Base-by-base conservation (phyloP, 2,797 vertebrate species). In the Myioborus miniatus region DNA sequence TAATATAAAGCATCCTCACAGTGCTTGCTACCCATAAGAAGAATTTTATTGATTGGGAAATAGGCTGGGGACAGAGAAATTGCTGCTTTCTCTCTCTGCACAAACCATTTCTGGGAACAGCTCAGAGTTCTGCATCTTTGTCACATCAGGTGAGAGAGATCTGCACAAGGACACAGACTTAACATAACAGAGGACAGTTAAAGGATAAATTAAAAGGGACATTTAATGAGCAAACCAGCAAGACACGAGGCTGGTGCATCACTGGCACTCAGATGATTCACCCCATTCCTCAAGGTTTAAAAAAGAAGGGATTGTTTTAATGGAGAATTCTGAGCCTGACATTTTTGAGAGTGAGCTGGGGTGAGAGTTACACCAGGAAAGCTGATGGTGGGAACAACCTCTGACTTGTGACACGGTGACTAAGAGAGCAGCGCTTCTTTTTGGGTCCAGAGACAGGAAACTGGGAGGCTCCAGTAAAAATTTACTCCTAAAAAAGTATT, bases 371-470 rank as follows among this genome's bases (percentile, higher is more conserved):
- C 30, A 22, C 26, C 18, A 12, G 49, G 36, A 63, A 63, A 63
- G 64, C 41, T 78, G 49, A 63, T 4, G 26, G 24, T 41, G 56
- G 65, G 37, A 44, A 50, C 27, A 36, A 26, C 37, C 18, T 65
- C 32, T 0, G 5, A 37, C 52, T 1, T 32, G 37, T 44, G 60
- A 65, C 0, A 1, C 2, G 9, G 46, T 6, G 30, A 23, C 39
- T 0, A 9, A 41, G 70, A 8, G 5, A 34, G 47, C 8, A 69
- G 78, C 22, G 3, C 53, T 22, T 47, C 64, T 32, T 0, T 32
- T 55, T 29, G 11, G 14, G 30, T 7, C 39, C 49, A 41, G 87
- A 56, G 27, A 89, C 7, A 3, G 43, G 65, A 39, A 68, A 60
- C 47, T 11, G 59, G 37, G 60, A 41, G 15, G 16, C 23, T 6